Evolutionary conservation across 23 tunicate genomes (phyloP).

Genomic region (Styela plicata): DNA sequence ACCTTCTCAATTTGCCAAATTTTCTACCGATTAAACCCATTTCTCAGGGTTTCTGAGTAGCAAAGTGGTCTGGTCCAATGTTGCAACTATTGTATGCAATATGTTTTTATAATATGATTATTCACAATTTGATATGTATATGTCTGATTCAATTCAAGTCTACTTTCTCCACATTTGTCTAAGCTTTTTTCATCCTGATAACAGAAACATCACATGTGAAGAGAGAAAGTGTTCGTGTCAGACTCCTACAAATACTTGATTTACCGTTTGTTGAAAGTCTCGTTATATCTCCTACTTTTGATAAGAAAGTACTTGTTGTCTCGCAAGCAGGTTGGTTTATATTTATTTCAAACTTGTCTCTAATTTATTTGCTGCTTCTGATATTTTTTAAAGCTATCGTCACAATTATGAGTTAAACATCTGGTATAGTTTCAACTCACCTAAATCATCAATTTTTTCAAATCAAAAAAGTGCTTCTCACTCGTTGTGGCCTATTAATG

Average conservation of each 20-base stretch:
- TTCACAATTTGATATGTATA: no score
- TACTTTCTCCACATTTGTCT: no score
- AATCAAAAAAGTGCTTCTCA: no score
- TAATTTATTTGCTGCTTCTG: not conserved
- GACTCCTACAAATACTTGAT: constrained; percentile 74
- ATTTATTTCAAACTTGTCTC: not conserved
- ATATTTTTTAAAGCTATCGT: not conserved
- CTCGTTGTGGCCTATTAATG: no score
- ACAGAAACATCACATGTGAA: constrained; percentile 49
- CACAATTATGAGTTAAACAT: not conserved
- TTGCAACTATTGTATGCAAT: no score
- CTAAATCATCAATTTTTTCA: no score
- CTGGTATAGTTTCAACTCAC: not conserved
- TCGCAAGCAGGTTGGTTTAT: not conserved
- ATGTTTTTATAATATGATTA: no score
- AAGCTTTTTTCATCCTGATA: no score
- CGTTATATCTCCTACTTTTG: constrained; percentile 60
- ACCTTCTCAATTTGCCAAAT: constrained; percentile 1
- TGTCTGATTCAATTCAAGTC: no score
- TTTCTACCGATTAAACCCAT: no score
- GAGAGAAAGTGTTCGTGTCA: constrained; percentile 72
- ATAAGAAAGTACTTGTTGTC: constrained; percentile 24
- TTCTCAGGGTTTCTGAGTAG: no score
- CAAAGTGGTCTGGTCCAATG: no score
- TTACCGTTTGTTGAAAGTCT: constrained; percentile 67